phyloP scores from a whole-genome alignment of 2,113 vertebrate genomes.

The Porphyrio hochstetteri region DNA sequence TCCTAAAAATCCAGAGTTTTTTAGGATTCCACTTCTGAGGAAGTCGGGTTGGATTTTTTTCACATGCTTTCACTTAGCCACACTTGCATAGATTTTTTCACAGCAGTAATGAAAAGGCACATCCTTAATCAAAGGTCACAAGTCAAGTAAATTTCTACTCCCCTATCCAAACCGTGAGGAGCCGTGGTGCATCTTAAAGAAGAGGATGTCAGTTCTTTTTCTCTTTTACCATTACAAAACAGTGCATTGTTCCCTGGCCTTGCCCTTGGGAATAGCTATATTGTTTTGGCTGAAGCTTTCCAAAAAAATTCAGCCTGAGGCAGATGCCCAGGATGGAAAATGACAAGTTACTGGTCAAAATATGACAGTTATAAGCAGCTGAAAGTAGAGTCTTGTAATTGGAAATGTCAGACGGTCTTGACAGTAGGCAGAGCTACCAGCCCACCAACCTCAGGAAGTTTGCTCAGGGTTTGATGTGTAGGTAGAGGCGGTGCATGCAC shows the following conservation, averaged over 20 bases:
- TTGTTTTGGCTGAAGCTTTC: slow-evolving; percentile 66
- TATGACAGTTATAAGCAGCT: slow-evolving; percentile 67
- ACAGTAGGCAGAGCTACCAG: slow-evolving; percentile 43
- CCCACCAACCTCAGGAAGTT: slow-evolving; percentile 12
- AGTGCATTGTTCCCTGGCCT: slow-evolving; percentile 48
- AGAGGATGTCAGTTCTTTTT: slow-evolving; percentile 48
- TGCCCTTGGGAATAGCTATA: slow-evolving; percentile 62
- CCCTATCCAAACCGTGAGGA: not conserved
- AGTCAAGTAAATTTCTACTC: slow-evolving; percentile 9
- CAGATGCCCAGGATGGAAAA: slow-evolving; percentile 65
- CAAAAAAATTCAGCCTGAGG: slow-evolving; percentile 50
- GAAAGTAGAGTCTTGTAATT: slow-evolving; percentile 57
- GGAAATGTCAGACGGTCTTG: slow-evolving; percentile 49
- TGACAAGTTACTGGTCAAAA: slow-evolving; percentile 68
- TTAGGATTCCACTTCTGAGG: not conserved
- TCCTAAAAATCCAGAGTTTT: no score
- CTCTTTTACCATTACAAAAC: slow-evolving; percentile 58
- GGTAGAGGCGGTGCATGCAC: not conserved
- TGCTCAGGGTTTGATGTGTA: slow-evolving; percentile 1
- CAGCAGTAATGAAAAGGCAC: not conserved
- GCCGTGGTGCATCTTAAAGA: slow-evolving; percentile 34
- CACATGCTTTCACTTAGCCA: not conserved
- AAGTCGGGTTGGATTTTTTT: not conserved
- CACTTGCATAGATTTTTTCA: slow-evolving; percentile 10
- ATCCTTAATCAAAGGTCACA: slow-evolving; percentile 36